These are phyloP conservation scores for Bufo gargarizans DNA, from an alignment of 2,113 vertebrate genomes.

Conservation along the genomic window DNA sequence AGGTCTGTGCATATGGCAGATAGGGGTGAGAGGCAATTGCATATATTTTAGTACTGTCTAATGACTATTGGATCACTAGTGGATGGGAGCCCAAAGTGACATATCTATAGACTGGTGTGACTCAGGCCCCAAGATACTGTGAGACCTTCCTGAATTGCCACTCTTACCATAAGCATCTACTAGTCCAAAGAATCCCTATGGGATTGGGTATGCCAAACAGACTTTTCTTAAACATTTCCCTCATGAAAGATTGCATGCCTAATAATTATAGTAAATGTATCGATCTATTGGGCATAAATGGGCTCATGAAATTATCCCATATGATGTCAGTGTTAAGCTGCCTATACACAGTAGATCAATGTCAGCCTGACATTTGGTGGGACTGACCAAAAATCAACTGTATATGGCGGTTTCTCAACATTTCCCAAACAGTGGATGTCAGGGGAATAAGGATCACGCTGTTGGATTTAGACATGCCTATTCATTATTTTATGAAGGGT, in stretches of 20 bases:
- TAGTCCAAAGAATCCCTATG: not conserved
- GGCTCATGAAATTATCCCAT: too few relatives aligned
- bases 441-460: too few relatives aligned
- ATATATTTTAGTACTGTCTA: not conserved
- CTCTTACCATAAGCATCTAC: not conserved
- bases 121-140: not conserved
- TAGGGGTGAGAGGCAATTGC: not conserved
- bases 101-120: not conserved
- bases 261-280: not conserved
- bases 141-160: not conserved
- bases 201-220: not conserved
- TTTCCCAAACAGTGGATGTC: too few relatives aligned
- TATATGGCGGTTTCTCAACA: too few relatives aligned
- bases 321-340: not conserved
- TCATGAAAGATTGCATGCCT: not conserved
- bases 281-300: not conserved
- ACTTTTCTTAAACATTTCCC: not conserved
- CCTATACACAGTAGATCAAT: too few relatives aligned
- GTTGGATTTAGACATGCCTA: too few relatives aligned
- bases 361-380: too few relatives aligned
- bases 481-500: too few relatives aligned
- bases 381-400: too few relatives aligned
- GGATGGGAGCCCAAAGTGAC: not conserved
- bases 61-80: not conserved
- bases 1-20: too few relatives aligned